Evolutionary conservation across 2,888 invertebrate genomes (phyloP).

Genomic region (Nysson spinosus): DNA sequence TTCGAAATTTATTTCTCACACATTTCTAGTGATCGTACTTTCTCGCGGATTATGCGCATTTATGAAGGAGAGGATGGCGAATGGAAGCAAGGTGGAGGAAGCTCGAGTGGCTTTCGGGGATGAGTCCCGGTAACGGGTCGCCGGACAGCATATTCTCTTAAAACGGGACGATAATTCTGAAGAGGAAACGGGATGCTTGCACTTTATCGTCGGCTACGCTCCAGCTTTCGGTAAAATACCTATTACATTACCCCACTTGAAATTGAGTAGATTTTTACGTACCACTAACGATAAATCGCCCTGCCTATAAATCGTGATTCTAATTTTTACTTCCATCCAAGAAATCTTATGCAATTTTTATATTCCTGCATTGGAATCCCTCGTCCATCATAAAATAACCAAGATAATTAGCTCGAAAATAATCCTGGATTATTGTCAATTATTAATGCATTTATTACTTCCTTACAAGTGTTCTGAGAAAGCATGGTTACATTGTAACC

Average conservation of each 20-base stretch:
- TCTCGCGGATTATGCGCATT: constrained; percentile 46
- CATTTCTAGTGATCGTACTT: constrained; percentile 37
- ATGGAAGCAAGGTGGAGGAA: constrained; percentile 1
- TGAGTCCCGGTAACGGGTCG: constrained; percentile 27
- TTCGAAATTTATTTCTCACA: constrained; percentile 42
- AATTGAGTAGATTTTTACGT: no score
- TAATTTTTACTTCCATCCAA: no score
- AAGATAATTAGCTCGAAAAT: no score
- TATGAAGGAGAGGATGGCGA: constrained; percentile 19
- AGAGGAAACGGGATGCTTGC: constrained; percentile 34
- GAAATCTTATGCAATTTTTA: no score
- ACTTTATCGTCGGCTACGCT: constrained; percentile 30
- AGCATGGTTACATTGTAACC: no score
- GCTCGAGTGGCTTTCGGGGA: constrained; percentile 33
- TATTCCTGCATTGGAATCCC: no score
- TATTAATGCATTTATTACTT: no score
- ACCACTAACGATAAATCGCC: no score
- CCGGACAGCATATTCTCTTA: constrained; percentile 37
- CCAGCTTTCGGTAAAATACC: constrained; percentile 8
- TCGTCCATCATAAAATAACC: no score
- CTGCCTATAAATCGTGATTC: no score
- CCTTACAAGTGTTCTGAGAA: no score
- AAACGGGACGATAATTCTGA: constrained; percentile 27
- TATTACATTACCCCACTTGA: constrained; percentile 1
- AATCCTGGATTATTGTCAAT: no score